Conservation (phyloP, 2,113 vertebrate genomes). For the Procavia capensis region DNA sequence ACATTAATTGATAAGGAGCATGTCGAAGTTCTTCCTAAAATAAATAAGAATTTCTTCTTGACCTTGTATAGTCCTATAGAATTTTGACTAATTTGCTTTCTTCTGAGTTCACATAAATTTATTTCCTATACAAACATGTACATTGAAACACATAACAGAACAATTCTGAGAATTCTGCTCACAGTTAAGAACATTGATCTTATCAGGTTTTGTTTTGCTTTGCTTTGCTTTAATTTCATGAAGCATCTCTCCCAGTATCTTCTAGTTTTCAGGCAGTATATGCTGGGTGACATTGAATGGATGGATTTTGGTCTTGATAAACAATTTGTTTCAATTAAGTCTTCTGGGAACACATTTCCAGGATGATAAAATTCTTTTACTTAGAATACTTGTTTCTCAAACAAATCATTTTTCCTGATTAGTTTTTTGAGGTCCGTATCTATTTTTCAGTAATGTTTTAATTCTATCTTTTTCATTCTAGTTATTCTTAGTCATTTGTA, state of each 20-base stretch:
- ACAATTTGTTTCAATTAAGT: conserved; percentile 10
- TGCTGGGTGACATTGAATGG: background rate
- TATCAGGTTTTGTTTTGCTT: background rate
- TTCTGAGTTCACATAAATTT: background rate
- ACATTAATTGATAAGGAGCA: background rate
- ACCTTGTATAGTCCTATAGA: background rate
- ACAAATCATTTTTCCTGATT: background rate
- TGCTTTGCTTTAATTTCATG: conserved; percentile 38
- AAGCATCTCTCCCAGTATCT: background rate
- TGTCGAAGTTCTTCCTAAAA: background rate
- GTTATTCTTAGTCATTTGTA: background rate
- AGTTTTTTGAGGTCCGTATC: background rate
- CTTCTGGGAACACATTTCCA: background rate
- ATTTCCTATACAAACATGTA: background rate
- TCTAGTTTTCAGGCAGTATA: background rate
- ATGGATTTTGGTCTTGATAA: background rate
- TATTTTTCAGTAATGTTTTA: conserved; percentile 41
- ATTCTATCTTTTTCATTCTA: conserved; percentile 18
- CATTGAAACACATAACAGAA: background rate
- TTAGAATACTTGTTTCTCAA: conserved; percentile 41
- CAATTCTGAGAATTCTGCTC: too few species aligned
- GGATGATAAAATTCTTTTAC: conserved; percentile 12
- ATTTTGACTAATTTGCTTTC: conserved; percentile 1
- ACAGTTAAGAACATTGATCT: background rate
- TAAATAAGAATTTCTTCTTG: background rate